These are phyloP conservation scores for Trigoniulus corallinus DNA, from an alignment of 1,140 invertebrate species.

Conservation along the genomic window DNA sequence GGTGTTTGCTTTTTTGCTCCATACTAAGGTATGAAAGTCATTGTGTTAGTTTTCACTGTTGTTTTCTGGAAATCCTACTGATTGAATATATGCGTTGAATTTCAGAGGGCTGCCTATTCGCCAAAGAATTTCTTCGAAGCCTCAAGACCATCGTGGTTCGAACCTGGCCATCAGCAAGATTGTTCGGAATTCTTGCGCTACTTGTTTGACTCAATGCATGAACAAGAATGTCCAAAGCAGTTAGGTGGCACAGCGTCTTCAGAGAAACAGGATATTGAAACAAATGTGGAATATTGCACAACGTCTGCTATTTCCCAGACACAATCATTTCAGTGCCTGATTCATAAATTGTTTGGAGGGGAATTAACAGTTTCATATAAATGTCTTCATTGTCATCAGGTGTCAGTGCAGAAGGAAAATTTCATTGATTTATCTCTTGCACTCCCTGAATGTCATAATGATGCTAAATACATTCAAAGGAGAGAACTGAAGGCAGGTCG, in stretches of 20 bases:
- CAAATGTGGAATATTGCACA: not conserved
- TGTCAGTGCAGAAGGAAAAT: constrained; percentile 50
- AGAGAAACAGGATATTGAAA: constrained; percentile 1
- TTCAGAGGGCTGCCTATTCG: constrained; percentile 32
- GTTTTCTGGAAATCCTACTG: too few relatives aligned
- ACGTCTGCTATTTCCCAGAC: constrained; percentile 9
- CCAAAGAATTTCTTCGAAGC: constrained; percentile 46
- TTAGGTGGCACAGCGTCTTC: constrained; percentile 1
- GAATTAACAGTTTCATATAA: constrained; percentile 48
- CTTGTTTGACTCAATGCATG: constrained; percentile 48
- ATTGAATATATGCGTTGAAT: too few relatives aligned
- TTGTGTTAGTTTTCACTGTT: too few relatives aligned
- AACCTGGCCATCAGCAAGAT: constrained; percentile 58
- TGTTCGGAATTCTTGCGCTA: constrained; percentile 71
- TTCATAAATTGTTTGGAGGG: constrained; percentile 54
- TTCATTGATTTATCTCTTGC: constrained; percentile 66
- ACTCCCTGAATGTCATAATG: constrained; percentile 34
- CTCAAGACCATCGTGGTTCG: constrained; percentile 54
- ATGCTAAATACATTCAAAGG: not conserved
- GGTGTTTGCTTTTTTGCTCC: constrained; percentile 52
- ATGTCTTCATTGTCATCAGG: constrained; percentile 47
- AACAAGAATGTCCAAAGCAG: constrained; percentile 33
- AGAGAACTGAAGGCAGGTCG: not conserved
- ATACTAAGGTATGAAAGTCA: constrained; percentile 32
- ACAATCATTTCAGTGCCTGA: constrained; percentile 22